phyloP scores from a whole-genome alignment of 2,888 invertebrate genomes.

The Bombylius discolor region DNA sequence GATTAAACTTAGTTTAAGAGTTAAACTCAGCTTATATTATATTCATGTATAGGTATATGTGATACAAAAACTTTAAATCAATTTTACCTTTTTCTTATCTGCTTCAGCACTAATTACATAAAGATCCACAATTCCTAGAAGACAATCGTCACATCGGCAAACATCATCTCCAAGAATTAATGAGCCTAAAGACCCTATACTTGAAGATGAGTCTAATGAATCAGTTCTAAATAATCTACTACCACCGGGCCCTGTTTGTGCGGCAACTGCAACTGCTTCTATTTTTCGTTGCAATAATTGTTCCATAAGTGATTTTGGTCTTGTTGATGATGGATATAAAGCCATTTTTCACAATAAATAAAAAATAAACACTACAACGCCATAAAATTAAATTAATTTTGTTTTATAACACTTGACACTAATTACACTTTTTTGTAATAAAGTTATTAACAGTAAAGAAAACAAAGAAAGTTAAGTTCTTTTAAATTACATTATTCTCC shows the following conservation, averaged over 20 bases:
- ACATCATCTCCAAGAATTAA: constrained; percentile 51
- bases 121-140: constrained; percentile 67
- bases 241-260: constrained; percentile 33
- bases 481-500: no score
- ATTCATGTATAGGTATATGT: not conserved
- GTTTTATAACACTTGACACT: no score
- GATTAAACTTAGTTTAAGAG: no score
- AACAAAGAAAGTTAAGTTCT: no score
- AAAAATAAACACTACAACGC: no score
- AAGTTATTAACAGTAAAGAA: no score
- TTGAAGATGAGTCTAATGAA: constrained; percentile 63
- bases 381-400: no score
- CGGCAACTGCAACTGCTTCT: constrained; percentile 48
- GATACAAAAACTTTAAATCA: not conserved
- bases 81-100: constrained; percentile 49
- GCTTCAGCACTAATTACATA: constrained; percentile 45
- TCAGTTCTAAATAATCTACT: constrained; percentile 53
- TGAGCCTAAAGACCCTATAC: constrained; percentile 53
- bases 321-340: constrained; percentile 42
- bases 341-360: constrained; percentile 23
- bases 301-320: constrained; percentile 70
- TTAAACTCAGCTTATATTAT: no score
- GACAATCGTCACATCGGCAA: constrained; percentile 71
- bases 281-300: constrained; percentile 68
- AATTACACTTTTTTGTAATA: no score